Evolutionary conservation across 2,888 invertebrate genomes (phyloP).

Genomic region (Catocala nupta): DNA sequence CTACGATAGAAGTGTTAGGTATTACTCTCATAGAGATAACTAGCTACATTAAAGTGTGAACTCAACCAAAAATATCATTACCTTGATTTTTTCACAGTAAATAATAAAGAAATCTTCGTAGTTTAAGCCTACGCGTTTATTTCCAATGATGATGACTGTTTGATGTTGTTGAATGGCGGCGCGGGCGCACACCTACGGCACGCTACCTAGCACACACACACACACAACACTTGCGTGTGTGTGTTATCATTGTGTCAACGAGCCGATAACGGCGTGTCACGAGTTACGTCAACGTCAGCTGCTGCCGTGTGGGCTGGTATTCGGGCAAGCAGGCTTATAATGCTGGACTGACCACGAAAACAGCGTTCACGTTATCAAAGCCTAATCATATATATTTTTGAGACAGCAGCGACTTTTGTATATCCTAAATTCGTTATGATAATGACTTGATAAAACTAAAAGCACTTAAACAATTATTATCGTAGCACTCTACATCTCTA

Average conservation of each 20-base stretch:
- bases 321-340: background rate
- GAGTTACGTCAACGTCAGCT: constrained; percentile 65
- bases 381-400: constrained; percentile 1
- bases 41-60: constrained; percentile 11
- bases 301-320: constrained; percentile 19
- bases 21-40: background rate
- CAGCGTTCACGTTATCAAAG: background rate
- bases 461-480: constrained; percentile 1
- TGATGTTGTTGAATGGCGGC: constrained; percentile 49
- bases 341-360: background rate
- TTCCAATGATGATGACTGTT: constrained; percentile 53
- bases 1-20: background rate
- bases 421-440: constrained; percentile 5
- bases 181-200: constrained; percentile 47
- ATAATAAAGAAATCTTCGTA: constrained; percentile 33
- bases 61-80: constrained; percentile 29
- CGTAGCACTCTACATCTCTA: background rate
- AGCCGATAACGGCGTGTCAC: constrained; percentile 52
- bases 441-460: constrained; percentile 11
- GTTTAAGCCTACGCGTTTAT: constrained; percentile 44
- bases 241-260: constrained; percentile 53
- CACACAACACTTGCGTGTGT: constrained; percentile 30
- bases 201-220: constrained; percentile 26
- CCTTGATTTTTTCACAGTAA: constrained; percentile 32
- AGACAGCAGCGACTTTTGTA: constrained; percentile 1